phyloP scores from a whole-genome alignment of 2,113 vertebrate species.

The Tor tambroides region DNA sequence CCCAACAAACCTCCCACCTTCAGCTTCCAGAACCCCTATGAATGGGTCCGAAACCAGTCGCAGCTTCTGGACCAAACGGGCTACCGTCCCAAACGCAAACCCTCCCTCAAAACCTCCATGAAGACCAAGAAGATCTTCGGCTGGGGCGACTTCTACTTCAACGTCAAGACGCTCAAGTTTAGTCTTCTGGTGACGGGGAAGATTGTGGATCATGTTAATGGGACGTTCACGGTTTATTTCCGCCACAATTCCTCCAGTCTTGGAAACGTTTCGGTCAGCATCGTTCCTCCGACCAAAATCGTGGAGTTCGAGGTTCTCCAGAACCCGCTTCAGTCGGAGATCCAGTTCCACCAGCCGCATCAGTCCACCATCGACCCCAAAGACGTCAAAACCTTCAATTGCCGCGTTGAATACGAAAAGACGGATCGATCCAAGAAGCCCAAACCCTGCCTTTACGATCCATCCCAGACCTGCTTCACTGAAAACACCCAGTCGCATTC shows the following conservation, averaged over 20 bases:
- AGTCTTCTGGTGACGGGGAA: conserved; percentile 84
- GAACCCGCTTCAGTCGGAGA: conserved; percentile 82
- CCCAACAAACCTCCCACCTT: conserved; percentile 77
- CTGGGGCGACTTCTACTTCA: conserved; percentile 98
- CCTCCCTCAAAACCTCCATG: conserved; percentile 82
- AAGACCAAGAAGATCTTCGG: conserved; percentile 96
- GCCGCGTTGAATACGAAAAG: conserved; percentile 95
- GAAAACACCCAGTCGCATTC: conserved; percentile 97
- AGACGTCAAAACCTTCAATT: conserved; percentile 90
- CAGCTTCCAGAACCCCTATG: conserved; percentile 76
- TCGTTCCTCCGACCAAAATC: conserved; percentile 90
- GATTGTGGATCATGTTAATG: conserved; percentile 97
- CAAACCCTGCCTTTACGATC: conserved; percentile 94
- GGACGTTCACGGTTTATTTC: conserved; percentile 97
- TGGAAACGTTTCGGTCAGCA: conserved; percentile 92
- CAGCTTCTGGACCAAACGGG: conserved; percentile 73
- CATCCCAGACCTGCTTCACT: conserved; percentile 92
- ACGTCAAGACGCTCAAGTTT: conserved; percentile 91
- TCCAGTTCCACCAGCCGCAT: conserved; percentile 80
- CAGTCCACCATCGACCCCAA: conserved; percentile 87
- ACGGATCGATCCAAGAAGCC: conserved; percentile 94
- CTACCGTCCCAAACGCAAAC: conserved; percentile 86
- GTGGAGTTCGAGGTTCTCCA: conserved; percentile 90
- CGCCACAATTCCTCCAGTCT: conserved; percentile 96
- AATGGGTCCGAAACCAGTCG: conserved; percentile 80